Evolutionary conservation across 2,888 invertebrate genomes (phyloP).

Genomic region (Drosophila basisetae): DNA sequence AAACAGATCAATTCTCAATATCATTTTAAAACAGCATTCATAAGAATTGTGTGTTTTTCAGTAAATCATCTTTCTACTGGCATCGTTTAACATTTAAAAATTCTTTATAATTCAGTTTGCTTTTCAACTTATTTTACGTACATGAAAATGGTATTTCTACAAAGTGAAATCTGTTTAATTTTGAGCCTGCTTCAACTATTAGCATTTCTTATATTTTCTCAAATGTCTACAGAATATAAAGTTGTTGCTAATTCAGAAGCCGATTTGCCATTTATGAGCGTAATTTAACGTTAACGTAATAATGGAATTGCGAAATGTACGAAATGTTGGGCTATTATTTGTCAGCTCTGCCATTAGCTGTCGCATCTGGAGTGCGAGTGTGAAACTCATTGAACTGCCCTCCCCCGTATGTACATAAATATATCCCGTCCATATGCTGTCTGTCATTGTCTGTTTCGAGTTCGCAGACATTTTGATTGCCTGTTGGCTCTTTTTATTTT

Average conservation of each 20-base stretch:
- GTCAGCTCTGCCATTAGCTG: background rate
- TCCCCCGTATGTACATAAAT: slow-evolving; percentile 30
- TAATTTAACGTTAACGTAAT: background rate
- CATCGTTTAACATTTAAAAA: background rate
- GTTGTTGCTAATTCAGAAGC: no score
- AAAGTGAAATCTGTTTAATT: background rate
- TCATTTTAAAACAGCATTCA: background rate
- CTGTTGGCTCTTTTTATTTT: slow-evolving; percentile 59
- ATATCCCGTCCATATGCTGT: slow-evolving; percentile 62
- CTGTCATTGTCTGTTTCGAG: slow-evolving; percentile 61
- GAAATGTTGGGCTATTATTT: background rate
- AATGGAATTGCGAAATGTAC: background rate
- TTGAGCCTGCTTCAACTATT: background rate
- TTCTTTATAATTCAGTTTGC: background rate
- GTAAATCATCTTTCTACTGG: background rate
- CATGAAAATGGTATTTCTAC: background rate
- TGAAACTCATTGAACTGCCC: slow-evolving; percentile 24
- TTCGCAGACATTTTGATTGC: slow-evolving; percentile 71
- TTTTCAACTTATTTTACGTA: background rate
- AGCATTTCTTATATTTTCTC: no score
- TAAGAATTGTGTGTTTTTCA: background rate
- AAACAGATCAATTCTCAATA: background rate
- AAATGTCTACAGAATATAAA: no score
- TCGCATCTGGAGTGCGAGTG: background rate
- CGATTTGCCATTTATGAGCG: background rate